These are phyloP conservation scores for Pardosa pseudoannulata DNA, from an alignment of 2,888 invertebrate genomes.

Conservation along the genomic window DNA sequence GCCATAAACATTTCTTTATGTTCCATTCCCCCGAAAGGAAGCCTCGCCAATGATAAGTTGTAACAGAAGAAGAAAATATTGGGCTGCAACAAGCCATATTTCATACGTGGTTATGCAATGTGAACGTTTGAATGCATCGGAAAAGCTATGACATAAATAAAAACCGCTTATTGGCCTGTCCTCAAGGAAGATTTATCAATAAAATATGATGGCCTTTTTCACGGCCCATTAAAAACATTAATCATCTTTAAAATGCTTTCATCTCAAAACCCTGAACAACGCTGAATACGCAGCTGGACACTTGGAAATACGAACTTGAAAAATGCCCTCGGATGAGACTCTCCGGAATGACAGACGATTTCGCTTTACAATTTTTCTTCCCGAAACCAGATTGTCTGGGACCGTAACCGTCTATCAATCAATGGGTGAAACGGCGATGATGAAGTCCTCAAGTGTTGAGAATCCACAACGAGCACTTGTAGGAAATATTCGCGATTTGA, in stretches of 20 bases:
- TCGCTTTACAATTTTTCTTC: slow-evolving; percentile 5
- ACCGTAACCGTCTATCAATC: slow-evolving; percentile 28
- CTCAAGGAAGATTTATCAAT: not conserved
- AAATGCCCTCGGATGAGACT: slow-evolving; percentile 9
- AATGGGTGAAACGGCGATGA: slow-evolving; percentile 3
- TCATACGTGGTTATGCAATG: not conserved
- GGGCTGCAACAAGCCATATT: not conserved
- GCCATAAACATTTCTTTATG: no score
- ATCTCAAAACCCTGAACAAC: not conserved
- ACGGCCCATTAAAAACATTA: slow-evolving; percentile 4
- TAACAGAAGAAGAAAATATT: not conserved
- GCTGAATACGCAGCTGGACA: not conserved
- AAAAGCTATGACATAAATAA: not conserved
- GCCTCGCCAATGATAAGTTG: no score
- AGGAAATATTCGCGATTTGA: not conserved
- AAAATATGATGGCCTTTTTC: slow-evolving; percentile 3
- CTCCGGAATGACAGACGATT: not conserved
- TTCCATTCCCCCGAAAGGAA: no score
- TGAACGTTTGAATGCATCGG: not conserved
- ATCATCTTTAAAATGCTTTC: slow-evolving; percentile 6
- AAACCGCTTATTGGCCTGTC: not conserved
- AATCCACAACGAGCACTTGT: not conserved
- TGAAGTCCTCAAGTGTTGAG: slow-evolving; percentile 17
- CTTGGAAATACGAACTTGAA: slow-evolving; percentile 14
- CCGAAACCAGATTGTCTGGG: not conserved